Conservation (phyloP, 2,113 vertebrate species). For the Hucho hucho region DNA sequence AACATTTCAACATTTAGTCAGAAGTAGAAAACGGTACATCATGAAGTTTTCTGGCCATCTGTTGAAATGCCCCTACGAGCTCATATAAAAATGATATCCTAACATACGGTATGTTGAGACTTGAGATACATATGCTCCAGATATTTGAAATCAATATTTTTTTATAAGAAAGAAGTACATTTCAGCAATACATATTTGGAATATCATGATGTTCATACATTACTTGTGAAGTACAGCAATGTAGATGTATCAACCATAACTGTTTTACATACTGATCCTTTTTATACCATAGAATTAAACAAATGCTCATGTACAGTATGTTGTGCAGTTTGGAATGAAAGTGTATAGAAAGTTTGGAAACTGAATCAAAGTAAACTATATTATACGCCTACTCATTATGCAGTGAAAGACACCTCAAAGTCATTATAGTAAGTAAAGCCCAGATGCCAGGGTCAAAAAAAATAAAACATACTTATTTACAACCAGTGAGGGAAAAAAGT, state of each 20-base stretch:
- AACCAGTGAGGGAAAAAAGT: no score
- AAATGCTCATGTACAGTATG: neutral
- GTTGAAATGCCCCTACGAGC: neutral
- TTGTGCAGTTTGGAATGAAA: no score
- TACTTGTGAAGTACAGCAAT: neutral
- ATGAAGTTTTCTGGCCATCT: conserved; percentile 28
- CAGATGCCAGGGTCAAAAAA: conserved; percentile 3
- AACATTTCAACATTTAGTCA: conserved; percentile 30
- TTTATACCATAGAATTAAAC: neutral
- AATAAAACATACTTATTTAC: no score
- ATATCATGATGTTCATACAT: neutral
- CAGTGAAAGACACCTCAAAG: neutral
- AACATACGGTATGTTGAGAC: neutral
- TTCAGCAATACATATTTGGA: neutral
- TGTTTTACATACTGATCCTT: neutral
- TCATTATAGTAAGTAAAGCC: neutral
- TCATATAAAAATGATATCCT: neutral
- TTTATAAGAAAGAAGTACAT: no score
- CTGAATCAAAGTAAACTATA: neutral
- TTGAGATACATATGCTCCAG: no score
- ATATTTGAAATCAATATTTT: neutral
- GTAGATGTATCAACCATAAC: neutral
- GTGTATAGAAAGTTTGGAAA: neutral
- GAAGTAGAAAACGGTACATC: conserved; percentile 60
- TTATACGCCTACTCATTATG: neutral